A percentile compares a stretch with the other conserved stretches of the same genome.
These are phyloP conservation scores for Drosophila jambulina DNA, from an alignment of 1,140 invertebrate genomes.

Conservation along the genomic window DNA sequence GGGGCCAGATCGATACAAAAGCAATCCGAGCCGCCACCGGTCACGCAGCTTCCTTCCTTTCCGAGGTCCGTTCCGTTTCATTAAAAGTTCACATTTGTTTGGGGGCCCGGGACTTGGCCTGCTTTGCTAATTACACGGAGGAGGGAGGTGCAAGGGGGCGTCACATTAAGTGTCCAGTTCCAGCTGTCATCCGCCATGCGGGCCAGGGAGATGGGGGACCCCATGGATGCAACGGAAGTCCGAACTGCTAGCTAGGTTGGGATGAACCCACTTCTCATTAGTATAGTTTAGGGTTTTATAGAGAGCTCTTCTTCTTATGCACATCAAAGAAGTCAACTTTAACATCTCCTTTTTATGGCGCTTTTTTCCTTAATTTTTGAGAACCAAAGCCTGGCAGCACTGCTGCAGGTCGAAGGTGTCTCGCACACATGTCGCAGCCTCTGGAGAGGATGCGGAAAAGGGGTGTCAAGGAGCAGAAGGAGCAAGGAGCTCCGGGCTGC, in stretches of 20 bases:
- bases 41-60: constrained; percentile 32
- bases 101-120: constrained; percentile 1
- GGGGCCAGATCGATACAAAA: constrained; percentile 35
- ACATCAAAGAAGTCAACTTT: neutral
- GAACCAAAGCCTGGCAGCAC: neutral
- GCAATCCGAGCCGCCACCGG: constrained; percentile 19
- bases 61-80: constrained; percentile 27
- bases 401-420: constrained; percentile 8
- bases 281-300: neutral
- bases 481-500: neutral
- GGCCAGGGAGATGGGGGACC: neutral
- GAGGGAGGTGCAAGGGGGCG: neutral
- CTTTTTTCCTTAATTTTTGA: neutral
- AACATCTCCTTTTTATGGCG: neutral
- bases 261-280: neutral
- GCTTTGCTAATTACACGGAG: constrained; percentile 39
- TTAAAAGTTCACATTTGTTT: constrained; percentile 57
- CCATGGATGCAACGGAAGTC: constrained; percentile 11
- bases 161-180: constrained; percentile 38
- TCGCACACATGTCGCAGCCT: constrained; percentile 25
- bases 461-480: constrained; percentile 1
- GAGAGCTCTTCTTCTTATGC: neutral
- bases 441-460: neutral
- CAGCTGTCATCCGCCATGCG: constrained; percentile 18
- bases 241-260: neutral